Percentiles rank a stretch among this genome's conserved stretches.
Conservation (phyloP, 30 jellyfish, hydroid and myxozoan species). For the Turritopsis rubra region DNA sequence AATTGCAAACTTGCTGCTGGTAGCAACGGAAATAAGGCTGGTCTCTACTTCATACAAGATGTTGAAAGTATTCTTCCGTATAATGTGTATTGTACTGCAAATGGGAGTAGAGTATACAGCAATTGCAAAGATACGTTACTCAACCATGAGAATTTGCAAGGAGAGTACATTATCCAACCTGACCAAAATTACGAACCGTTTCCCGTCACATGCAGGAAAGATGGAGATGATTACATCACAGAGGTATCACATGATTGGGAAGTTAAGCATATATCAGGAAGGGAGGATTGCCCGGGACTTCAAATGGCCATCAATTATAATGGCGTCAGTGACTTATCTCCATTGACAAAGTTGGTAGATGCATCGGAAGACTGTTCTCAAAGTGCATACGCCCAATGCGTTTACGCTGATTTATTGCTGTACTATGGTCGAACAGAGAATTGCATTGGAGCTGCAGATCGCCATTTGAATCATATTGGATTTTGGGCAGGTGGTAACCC, state of each 20-base stretch:
- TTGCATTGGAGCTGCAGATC: not conserved
- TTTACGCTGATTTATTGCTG: not conserved
- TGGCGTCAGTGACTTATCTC: not conserved
- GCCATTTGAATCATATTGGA: not conserved
- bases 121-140: not conserved
- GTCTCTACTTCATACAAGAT: not conserved
- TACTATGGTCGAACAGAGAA: not conserved
- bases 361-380: not conserved
- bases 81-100: not conserved
- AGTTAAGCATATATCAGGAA: not conserved
- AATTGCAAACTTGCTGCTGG: not conserved
- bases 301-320: not conserved
- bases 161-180: not conserved
- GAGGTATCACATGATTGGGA: not conserved
- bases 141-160: not conserved
- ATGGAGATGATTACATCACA: not conserved
- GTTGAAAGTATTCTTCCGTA: not conserved
- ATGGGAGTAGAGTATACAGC: not conserved
- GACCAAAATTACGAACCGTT: not conserved
- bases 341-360: not conserved
- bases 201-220: not conserved
- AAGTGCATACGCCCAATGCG: not conserved
- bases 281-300: not conserved
- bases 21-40: not conserved
- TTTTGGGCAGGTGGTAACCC: constrained; percentile 11